Conservation (phyloP, 2,113 vertebrate species). For the Anoura caudifer region DNA sequence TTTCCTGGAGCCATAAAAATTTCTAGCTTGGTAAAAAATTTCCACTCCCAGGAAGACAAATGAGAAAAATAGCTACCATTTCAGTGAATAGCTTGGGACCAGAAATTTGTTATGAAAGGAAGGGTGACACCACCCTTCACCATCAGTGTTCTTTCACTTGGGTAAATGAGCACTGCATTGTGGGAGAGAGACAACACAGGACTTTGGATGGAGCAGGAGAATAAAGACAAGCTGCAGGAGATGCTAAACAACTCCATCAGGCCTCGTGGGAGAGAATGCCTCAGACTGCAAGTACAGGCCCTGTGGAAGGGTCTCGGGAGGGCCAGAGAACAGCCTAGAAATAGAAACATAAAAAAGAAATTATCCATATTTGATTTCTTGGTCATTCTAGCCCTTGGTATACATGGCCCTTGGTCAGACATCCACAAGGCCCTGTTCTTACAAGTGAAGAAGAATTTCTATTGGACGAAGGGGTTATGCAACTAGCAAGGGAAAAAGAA, state of each 20-base stretch:
- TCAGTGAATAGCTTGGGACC: background rate
- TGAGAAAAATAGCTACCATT: background rate
- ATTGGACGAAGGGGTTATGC: background rate
- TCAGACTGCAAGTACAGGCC: background rate
- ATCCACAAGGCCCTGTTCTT: background rate
- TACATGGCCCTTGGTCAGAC: background rate
- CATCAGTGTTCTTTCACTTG: background rate
- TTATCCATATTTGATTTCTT: background rate
- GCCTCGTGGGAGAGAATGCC: background rate
- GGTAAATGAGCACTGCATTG: background rate
- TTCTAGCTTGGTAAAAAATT: background rate
- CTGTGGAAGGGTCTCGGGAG: background rate
- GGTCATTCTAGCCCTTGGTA: background rate
- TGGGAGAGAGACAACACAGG: background rate
- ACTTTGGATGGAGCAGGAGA: background rate
- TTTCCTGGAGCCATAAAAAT: slow-evolving; percentile 33
- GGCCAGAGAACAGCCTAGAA: background rate
- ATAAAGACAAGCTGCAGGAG: background rate
- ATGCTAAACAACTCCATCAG: background rate
- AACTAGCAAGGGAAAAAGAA: background rate
- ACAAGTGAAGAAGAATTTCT: background rate
- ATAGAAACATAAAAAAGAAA: background rate
- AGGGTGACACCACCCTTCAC: no score
- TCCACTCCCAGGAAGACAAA: slow-evolving; percentile 13
- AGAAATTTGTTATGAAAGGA: background rate